These are phyloP conservation scores for Condylura cristata DNA, from an alignment of 2,113 vertebrate species.

Conservation along the genomic window DNA sequence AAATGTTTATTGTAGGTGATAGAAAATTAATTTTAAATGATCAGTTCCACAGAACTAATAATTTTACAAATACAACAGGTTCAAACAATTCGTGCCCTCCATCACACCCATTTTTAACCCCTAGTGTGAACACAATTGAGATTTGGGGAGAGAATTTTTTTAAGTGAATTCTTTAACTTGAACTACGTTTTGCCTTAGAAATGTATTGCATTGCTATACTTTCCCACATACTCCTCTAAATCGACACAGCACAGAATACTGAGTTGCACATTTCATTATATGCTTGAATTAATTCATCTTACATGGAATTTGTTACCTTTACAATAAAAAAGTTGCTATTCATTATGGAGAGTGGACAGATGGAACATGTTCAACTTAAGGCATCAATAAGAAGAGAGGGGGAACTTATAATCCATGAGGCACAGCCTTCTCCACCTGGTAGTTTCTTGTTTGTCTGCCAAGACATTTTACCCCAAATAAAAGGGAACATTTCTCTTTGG, in stretches of 20 bases:
- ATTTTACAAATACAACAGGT: constrained; percentile 32
- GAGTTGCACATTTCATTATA: constrained; percentile 85
- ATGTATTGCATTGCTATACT: constrained; percentile 79
- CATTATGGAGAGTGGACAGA: constrained; percentile 89
- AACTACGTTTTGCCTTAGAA: constrained; percentile 72
- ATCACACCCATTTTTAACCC: constrained; percentile 21
- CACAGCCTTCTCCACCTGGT: constrained; percentile 88
- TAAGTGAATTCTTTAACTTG: constrained; percentile 47
- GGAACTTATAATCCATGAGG: constrained; percentile 85
- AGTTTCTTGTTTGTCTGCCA: constrained; percentile 86
- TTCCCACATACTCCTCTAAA: constrained; percentile 70
- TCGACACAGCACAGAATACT: constrained; percentile 30
- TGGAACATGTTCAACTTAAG: constrained; percentile 88
- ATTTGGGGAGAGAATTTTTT: constrained; percentile 41
- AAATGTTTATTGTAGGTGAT: neutral
- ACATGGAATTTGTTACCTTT: constrained; percentile 89
- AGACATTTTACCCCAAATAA: constrained; percentile 86
- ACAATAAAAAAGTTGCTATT: constrained; percentile 85
- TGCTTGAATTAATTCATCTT: constrained; percentile 89
- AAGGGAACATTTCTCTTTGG: constrained; percentile 85
- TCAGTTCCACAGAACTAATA: constrained; percentile 32
- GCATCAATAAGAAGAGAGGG: constrained; percentile 86
- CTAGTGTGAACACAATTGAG: constrained; percentile 41
- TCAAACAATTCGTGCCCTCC: neutral
- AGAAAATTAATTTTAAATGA: constrained; percentile 43